A percentile compares a stretch with the other conserved stretches of the same genome.
phyloP scores from a whole-genome alignment of 2,797 vertebrate species.

The Cacajao melanocephalus region DNA sequence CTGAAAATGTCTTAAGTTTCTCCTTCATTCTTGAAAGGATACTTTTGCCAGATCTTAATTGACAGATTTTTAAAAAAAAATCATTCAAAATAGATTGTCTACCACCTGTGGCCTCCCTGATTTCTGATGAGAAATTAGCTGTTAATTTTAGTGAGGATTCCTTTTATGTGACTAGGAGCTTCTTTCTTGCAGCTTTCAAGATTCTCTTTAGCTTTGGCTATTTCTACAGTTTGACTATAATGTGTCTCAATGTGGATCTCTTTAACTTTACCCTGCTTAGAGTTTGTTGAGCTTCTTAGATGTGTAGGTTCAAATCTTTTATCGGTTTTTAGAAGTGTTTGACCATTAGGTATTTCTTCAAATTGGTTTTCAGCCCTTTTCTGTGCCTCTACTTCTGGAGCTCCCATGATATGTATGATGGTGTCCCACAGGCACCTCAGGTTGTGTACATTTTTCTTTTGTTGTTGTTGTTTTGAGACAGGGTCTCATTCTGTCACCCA shows the following conservation, averaged over 20 bases:
- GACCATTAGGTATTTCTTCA: background rate
- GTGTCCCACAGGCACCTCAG: background rate
- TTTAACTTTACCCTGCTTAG: background rate
- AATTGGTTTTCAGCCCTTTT: background rate
- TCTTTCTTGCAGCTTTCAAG: background rate
- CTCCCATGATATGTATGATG: background rate
- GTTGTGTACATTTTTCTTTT: background rate
- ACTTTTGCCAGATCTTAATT: background rate
- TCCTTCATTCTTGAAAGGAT: slow-evolving; percentile 15
- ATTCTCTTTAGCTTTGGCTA: background rate
- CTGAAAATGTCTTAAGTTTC: slow-evolving; percentile 4
- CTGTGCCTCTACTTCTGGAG: background rate
- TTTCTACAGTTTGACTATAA: background rate
- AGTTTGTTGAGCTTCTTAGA: slow-evolving; percentile 7
- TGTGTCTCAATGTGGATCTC: background rate
- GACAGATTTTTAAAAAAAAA: background rate
- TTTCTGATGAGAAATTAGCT: slow-evolving; percentile 1
- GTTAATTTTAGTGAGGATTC: background rate
- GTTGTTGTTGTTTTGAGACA: too few species aligned
- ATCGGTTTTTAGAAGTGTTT: background rate
- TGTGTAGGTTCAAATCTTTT: background rate
- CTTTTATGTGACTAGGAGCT: background rate
- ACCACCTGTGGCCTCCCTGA: background rate
- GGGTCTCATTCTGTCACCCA: too few species aligned
- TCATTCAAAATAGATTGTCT: background rate